Evolutionary conservation across 2,888 invertebrate species (phyloP), one percentile per base, ranked within the genome.

Genomic region (Sylvicola cinctus): DNA sequence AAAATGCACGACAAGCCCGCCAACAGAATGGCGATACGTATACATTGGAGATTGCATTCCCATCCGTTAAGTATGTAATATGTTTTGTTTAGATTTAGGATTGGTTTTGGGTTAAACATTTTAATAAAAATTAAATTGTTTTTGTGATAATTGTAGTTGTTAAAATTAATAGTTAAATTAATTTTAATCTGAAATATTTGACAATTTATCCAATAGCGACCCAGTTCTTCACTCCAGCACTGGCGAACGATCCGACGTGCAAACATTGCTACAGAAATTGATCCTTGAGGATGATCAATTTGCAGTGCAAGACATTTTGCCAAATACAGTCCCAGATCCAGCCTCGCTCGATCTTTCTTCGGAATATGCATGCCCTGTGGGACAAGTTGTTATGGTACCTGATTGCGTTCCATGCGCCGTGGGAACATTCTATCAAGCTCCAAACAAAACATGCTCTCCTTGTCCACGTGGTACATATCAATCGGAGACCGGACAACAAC

Each of bases 261-360:
- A 87, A 51, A 66, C 73, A 37, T 64, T 93, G 38, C 62, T 95
- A 45, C 84, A 93, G 58, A 80, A 79, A 54, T 65, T 91, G 2
- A 90, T 93, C 43, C 66, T 91, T 40, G 87, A 91, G 61, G 83
- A 88, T 55, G 87, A 87, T 60, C 85, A 88, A 55, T 87, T 91
- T 52, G 88, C 88, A 48, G 90, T 91, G 3, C 72, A 81, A 47
- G 87, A 83, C 49, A 88, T 88, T 47, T 61, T 91, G 34, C 93
- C 93, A 12, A 93, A 91, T 50, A 93, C 91, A 0, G 78, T 87
- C 0, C 88, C 91, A 0, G 91, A 93, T 58, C 84, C 91, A 37
- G 81, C 87, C 8, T 85, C 88, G 3, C 61, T 95, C 38, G 60
- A 69, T 16, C 62, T 95, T n/a, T 70, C 77, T 40, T 88, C 90